A percentile compares a stretch with the other conserved stretches of the same genome.
Evolutionary conservation across 1,140 invertebrate genomes (phyloP).

Genomic region (Drosophila willistoni): DNA sequence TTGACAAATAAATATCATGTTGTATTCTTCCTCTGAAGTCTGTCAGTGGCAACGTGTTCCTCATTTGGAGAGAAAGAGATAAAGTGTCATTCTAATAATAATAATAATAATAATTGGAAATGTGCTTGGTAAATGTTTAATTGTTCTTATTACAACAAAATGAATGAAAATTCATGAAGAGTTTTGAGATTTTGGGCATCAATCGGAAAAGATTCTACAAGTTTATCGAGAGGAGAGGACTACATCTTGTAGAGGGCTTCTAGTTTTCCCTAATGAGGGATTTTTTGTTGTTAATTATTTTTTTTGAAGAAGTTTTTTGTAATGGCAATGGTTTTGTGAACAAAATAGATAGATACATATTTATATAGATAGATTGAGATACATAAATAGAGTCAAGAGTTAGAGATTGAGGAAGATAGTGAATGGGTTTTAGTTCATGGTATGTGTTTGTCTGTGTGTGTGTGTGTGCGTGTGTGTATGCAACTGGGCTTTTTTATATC

Average conservation of each 20-base stretch:
- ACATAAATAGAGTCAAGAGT: not conserved
- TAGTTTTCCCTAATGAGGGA: no score
- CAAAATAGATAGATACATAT: constrained; percentile 20
- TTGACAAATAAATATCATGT: constrained; percentile 52
- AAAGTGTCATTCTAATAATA: not conserved
- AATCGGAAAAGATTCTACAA: no score
- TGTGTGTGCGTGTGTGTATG: constrained; percentile 35
- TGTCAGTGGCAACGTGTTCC: not conserved
- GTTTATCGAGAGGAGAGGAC: no score
- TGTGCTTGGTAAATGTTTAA: not conserved
- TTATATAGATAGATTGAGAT: not conserved
- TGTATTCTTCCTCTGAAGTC: constrained; percentile 40
- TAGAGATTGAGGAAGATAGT: not conserved
- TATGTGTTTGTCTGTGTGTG: constrained; percentile 48
- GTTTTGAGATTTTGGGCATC: not conserved
- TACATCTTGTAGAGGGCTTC: no score
- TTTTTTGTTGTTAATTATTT: not conserved
- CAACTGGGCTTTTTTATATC: constrained; percentile 44
- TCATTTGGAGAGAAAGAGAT: not conserved
- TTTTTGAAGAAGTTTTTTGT: not conserved
- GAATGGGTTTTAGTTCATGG: not conserved
- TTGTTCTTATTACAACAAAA: not conserved
- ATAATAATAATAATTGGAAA: constrained; percentile 1
- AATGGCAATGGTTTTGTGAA: not conserved
- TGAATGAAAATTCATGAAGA: not conserved